Percentiles rank a stretch among this genome's conserved stretches.
Conservation (phyloP, 2,113 vertebrate species). For the Cephalopterus ornatus region DNA sequence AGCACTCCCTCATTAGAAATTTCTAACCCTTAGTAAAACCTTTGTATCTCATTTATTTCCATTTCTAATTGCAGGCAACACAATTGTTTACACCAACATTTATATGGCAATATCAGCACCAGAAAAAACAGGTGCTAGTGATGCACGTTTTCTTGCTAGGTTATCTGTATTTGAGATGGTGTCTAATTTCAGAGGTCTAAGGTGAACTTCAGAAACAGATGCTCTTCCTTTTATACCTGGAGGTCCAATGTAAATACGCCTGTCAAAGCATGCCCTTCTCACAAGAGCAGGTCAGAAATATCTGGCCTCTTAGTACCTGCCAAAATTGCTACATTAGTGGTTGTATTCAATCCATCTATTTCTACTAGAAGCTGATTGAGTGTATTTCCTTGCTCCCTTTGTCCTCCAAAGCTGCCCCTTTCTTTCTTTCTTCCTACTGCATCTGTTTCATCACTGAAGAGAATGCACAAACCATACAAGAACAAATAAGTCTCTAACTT, state of each 20-base stretch:
- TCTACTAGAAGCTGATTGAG: conserved; percentile 90
- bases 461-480: conserved; percentile 90
- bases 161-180: conserved; percentile 77
- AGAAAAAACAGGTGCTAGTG: conserved; percentile 88
- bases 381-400: conserved; percentile 92
- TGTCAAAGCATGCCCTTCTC: conserved; percentile 87
- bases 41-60: not conserved
- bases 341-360: conserved; percentile 93
- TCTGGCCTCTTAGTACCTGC: conserved; percentile 87
- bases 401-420: conserved; percentile 86
- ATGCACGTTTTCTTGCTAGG: conserved; percentile 84
- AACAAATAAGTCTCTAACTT: conserved; percentile 86
- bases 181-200: conserved; percentile 84
- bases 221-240: conserved; percentile 89
- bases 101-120: conserved; percentile 13
- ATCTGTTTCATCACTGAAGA: conserved; percentile 93
- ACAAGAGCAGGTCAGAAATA: conserved; percentile 88
- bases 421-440: conserved; percentile 87
- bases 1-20: not conserved
- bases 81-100: not conserved
- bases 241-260: conserved; percentile 88
- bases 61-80: not conserved
- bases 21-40: not conserved
- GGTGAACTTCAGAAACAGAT: conserved; percentile 92
- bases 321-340: conserved; percentile 87